Base-by-base conservation (phyloP, 2,113 vertebrate genomes). In the Bos taurus region DNA sequence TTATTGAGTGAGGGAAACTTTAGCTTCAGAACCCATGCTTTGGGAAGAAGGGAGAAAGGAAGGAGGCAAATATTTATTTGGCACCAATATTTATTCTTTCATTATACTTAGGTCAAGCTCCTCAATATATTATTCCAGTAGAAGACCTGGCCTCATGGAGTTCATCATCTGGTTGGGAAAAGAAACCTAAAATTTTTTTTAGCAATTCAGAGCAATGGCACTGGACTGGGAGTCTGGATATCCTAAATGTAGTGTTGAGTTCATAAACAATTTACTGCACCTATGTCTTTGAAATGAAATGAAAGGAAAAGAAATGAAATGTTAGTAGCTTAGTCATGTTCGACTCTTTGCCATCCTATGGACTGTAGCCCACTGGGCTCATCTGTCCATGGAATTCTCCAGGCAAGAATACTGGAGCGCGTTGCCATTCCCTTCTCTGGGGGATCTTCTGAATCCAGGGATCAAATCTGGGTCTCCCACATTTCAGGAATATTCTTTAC, bases 351-450 rank as follows among this genome's bases (percentile, higher is more conserved):
- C 67, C 10, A 40, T 36, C 19, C n/a, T 67, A 36, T 36, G n/a
- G 67, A 40, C n/a, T 21, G n/a, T 40, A 71, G 67, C n/a, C 67
- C 10, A 36, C 67, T 2, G 0, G n/a, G 10, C 67, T 71, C 67
- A 36, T 71, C 19, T 36, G 67, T 23, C 67, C 10, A 40, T 23
- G n/a, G 67, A 36, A 71, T 40, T 23, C 10, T 71, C 19, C 67
- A 71, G 67, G n/a, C 9, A 36, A 71, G 67, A 71, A 71, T 71
- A 36, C 33, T 71, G 67, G 36, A 36, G 5, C 36, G n/a, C 9
- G 64, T 36, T 71, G 8, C n/a, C n/a, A 36, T 71, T 36, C n/a
- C n/a, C 9, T 36, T 71, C 64, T 71, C 19, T 0, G 0, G n/a
- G 17, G 16, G 17, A 71, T 71, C 64, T 2, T 71, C 64, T 71